phyloP scores from a whole-genome alignment of 2,797 vertebrate species.

The Hemitrygon akajei region DNA sequence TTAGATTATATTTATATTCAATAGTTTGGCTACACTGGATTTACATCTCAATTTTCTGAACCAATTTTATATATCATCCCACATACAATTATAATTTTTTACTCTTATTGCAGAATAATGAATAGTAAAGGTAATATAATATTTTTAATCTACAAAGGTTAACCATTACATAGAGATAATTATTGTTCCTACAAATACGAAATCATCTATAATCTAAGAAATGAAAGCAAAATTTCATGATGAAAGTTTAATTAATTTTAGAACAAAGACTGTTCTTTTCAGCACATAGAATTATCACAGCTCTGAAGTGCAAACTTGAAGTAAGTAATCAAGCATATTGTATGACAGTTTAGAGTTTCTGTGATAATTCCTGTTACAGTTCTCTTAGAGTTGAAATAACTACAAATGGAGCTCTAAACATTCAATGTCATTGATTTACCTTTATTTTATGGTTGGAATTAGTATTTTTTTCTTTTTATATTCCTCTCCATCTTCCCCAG shows the following conservation, averaged over 20 bases:
- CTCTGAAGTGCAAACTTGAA: not conserved
- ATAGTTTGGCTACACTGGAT: not conserved
- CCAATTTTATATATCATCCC: not conserved
- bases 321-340: not conserved
- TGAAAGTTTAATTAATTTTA: slow-evolving; percentile 12
- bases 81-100: not conserved
- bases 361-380: not conserved
- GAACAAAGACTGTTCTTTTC: not conserved
- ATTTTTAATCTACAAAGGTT: not conserved
- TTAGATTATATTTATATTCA: not conserved
- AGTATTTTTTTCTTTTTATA: not conserved
- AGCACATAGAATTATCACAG: not conserved
- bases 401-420: not conserved
- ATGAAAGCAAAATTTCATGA: not conserved
- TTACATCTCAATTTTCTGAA: not conserved
- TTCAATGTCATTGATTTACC: not conserved
- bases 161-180: not conserved
- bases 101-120: not conserved
- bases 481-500: not conserved
- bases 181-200: not conserved
- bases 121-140: slow-evolving; percentile 15
- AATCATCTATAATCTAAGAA: not conserved
- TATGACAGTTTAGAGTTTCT: not conserved
- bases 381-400: not conserved
- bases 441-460: not conserved